Evolutionary conservation across 2,888 invertebrate genomes (phyloP), one percentile per base, ranked within the genome.

Genomic region (Caenorhabditis angaria): DNA sequence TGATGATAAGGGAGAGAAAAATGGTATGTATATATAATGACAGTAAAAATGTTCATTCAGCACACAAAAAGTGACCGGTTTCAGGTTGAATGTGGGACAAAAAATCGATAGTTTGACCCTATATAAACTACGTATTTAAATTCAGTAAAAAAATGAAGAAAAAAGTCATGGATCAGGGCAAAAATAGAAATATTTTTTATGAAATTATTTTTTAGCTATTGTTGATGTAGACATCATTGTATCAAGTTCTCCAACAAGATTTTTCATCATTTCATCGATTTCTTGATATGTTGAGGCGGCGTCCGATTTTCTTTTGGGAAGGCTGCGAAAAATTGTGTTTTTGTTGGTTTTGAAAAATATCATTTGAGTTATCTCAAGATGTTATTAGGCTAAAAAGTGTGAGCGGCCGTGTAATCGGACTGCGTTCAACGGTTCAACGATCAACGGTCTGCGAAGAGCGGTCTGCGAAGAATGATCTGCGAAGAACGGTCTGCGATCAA

Each of bases 221-320:
- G 18, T 51, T 51, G 51, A 24, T 22, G 35, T 20, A 14, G 32
- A 8, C 18, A 56, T 56, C 56, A 56, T 56, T 1, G 56, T 35
- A 20, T 56, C 56, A 4, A 56, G 27, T 35, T 56, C 56, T 6
- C 56, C 56, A n/a, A 56, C 56, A 4, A 56, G 14, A 22, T 27
- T 56, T 24, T 56, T 32, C 56, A 56, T 56, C 56, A 56, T 56
- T 22, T 56, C 56, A 32, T 56, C 56, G 20, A 56, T 56, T 35
- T 56, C 35, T 35, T 56, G 32, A 32, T 35, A 56, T 2, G 54
- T 14, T 41, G 41, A 41, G 10, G 41, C 18, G 18, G 41, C 18
- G 41, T 41, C 41, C 3, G 41, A 18, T 18, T 41, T 41, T 51
- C n/a, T 22, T 5, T 50, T 22, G 8, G 51, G n/a, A 22, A 20